Base-by-base conservation (phyloP, 2,797 vertebrate species). In the Leptodactylus fallax region DNA sequence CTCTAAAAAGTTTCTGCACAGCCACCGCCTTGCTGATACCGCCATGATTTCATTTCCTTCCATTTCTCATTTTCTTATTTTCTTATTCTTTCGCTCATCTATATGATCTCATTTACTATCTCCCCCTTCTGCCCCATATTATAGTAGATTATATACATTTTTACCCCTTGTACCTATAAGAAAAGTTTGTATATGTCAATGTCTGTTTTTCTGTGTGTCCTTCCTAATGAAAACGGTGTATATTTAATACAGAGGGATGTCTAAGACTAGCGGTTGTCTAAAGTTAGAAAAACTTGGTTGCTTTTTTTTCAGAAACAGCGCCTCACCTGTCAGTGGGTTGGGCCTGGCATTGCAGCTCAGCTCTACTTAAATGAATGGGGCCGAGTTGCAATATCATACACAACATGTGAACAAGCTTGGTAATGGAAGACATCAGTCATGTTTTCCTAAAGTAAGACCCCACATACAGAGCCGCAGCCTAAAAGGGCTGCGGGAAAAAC, bases 1-100 rank as follows among this genome's bases (percentile, higher is more conserved):
- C 79, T 65, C 47, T 81, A 19, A 8, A 56, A 74, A 81, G 56
- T 71, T 79, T n/a, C 55, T 8, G 78, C 74, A 72, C 21, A 27
- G 3, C 36, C 67, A 23, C 78, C 55, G 71, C 67, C 19, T 72
- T 74, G 51, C 63, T 72, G 58, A 53, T 76, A 53, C 51, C 21
- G 19, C 23, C 23, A 14, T 55, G 8, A 21, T n/a, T 71, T 74
- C 67, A n/a, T 69, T 36, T 36, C 47, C 53, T 53, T 63, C 7
- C 56, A 16, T 19, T 58, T 14, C 49, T 61, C 19, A 49, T 16
- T 67, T 67, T 19, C 14, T n/a, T 21, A 12, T 45, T 61, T 60
- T 53, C 27, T 76, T 74, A 45, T 51, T 77, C 45, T 12, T 65
- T 47, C 27, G 21, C 6, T 81, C 85, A 51, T 36, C 74, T 23